Base-by-base conservation (phyloP, 2,797 vertebrate species). In the Rhabdomys pumilio region DNA sequence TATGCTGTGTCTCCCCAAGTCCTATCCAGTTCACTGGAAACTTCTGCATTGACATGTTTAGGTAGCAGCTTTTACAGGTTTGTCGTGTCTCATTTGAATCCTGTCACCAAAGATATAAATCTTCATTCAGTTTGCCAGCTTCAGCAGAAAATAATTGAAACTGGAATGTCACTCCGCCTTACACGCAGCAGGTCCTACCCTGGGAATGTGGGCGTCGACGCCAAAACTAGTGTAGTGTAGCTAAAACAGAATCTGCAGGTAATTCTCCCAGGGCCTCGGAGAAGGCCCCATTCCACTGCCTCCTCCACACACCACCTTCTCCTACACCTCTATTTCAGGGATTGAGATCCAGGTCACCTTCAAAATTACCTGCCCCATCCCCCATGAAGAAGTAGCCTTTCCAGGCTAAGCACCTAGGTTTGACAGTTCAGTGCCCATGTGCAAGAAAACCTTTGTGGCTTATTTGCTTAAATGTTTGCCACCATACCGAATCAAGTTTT, bases 31-130 rank as follows among this genome's bases (percentile, higher is more conserved):
- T 92, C 97, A 80, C 24, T 29, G 69, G 63, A 19, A 79, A 44
- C 85, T 38, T 83, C 96, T 94, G 89, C 90, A 63, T 2, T 72
- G 97, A 96, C 97, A 90, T 61, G 92, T 88, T 63, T 44, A 26
- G 92, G 65, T 79, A 41, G 90, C 47, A 11, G 90, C 67, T 53
- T 59, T 72, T 81, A 95, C 86, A 92, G 86, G 89, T 81, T 63
- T 95, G 83, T 96, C 92, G n/a, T 90, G 91, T 97, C 92, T 90
- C 93, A 59, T 95, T 55, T 94, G 91, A 97, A 84, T 88, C 94
- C 95, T 93, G 93, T 96, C 97, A 94, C 94, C 89, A 38, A 75
- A 85, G 89, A 93, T 92, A 92, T 24, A 95, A 69, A 91, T 94
- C 97, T 96, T 91, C n/a, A 63, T 53, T 77, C n/a, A 8, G 0